phyloP scores from a whole-genome alignment of 2,888 invertebrate genomes.

The Hypercompe scribonia region DNA sequence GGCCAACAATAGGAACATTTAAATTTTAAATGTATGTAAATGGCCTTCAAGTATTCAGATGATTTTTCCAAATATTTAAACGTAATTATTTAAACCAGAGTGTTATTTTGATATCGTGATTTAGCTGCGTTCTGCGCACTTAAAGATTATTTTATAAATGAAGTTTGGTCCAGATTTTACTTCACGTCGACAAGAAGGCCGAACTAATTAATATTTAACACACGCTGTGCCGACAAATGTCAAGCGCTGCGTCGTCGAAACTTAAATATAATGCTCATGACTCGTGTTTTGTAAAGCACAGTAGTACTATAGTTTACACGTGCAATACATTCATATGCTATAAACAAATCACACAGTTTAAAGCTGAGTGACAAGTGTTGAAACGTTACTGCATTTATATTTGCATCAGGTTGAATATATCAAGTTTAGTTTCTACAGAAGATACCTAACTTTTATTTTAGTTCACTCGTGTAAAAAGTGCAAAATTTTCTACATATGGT shows the following conservation, averaged over 20 bases:
- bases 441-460: background rate
- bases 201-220: constrained; percentile 37
- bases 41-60: constrained; percentile 23
- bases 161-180: constrained; percentile 30
- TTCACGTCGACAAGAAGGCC: constrained; percentile 23
- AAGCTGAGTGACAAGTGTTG: background rate
- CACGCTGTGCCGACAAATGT: constrained; percentile 37
- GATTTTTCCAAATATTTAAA: constrained; percentile 35
- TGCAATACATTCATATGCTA: background rate
- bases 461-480: background rate
- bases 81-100: constrained; percentile 18
- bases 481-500: background rate
- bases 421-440: background rate
- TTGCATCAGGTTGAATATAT: background rate
- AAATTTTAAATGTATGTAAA: constrained; percentile 39
- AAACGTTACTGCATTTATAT: background rate
- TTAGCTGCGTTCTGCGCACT: constrained; percentile 23
- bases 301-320: background rate
- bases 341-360: background rate
- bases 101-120: constrained; percentile 28
- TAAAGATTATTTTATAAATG: constrained; percentile 26
- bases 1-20: constrained; percentile 39
- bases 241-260: constrained; percentile 26
- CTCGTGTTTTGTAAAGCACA: constrained; percentile 12
- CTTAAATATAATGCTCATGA: constrained; percentile 35